Evolutionary conservation across 2,888 invertebrate species (phyloP), one percentile per base, ranked within the genome.

Genomic region (Hoplodrina ambigua): DNA sequence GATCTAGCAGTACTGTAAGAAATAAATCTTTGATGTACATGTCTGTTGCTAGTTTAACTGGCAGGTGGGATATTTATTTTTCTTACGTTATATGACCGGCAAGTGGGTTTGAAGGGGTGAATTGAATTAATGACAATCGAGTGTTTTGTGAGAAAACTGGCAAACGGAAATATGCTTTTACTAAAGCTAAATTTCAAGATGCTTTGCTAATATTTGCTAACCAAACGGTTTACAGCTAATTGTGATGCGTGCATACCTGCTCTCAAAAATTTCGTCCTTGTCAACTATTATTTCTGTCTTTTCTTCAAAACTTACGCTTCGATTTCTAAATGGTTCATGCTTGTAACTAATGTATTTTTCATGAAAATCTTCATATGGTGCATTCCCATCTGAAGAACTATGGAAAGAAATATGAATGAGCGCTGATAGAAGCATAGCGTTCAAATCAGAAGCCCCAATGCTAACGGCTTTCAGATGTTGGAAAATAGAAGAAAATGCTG

Each of bases 291-390:
- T 93, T 91, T 90, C 94, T 65, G 94, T 92, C 78, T 94, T 93
- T 84, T 97, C 97, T 90, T 97, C 97, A 84, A 97, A 96, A 87
- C 97, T 97, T 81, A 97, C 97, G 84, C 97, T 97, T 88, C 97
- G 96, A 92, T 97, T 97, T 86, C 97, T 97, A 94, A 97, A 98
- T 90, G 97, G 96, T 86, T 97, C 97, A 87, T 97, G 97, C 94
- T 96, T 94, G 96, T 94, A 96, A 91, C 97, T 97, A 91, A 98
- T 97, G 87, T 97, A 96, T 92, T 97, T 97, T 95, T 98, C 98
- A 92, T 98, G 98, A 92, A 98, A 98, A 91, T 98, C 98, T 96
- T 98, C 97, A 88, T 97, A 97, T 89, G 96, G 94, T 90, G 93
- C 95, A 94, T 95, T 96, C 75, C 96, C 95, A 91, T 96, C 96